Evolutionary conservation across 1,140 invertebrate species (phyloP).

Genomic region (Leptopilina clavipes): DNA sequence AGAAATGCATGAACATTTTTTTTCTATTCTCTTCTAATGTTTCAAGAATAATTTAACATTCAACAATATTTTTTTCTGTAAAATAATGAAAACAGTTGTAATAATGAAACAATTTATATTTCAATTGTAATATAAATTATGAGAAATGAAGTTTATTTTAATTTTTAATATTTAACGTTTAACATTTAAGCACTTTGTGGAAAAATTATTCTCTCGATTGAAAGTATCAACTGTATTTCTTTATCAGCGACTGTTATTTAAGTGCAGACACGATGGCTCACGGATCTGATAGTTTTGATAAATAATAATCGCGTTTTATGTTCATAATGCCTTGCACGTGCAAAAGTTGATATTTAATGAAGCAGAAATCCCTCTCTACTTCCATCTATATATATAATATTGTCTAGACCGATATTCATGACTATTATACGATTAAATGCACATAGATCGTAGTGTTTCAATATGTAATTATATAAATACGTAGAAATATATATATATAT

Average conservation of each 20-base stretch:
- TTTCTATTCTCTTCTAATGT: too few species aligned
- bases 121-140: too few species aligned
- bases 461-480: not conserved
- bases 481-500: not conserved
- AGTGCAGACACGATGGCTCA: not conserved
- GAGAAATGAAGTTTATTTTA: too few species aligned
- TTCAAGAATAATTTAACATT: too few species aligned
- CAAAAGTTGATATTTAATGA: slow-evolving; percentile 13
- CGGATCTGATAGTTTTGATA: slow-evolving; percentile 2
- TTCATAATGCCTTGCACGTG: slow-evolving; percentile 7
- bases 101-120: too few species aligned
- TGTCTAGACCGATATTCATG: not conserved
- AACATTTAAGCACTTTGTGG: too few species aligned
- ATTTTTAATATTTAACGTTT: too few species aligned
- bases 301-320: not conserved
- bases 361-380: not conserved
- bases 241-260: not conserved
- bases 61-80: too few species aligned
- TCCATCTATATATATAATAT: not conserved
- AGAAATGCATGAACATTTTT: too few species aligned
- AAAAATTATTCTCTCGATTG: not conserved
- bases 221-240: not conserved
- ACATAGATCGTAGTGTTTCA: not conserved
- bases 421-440: not conserved
- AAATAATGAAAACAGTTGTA: too few species aligned